Base-by-base conservation (phyloP, 2,888 invertebrate species). In the Lypha dubia region DNA sequence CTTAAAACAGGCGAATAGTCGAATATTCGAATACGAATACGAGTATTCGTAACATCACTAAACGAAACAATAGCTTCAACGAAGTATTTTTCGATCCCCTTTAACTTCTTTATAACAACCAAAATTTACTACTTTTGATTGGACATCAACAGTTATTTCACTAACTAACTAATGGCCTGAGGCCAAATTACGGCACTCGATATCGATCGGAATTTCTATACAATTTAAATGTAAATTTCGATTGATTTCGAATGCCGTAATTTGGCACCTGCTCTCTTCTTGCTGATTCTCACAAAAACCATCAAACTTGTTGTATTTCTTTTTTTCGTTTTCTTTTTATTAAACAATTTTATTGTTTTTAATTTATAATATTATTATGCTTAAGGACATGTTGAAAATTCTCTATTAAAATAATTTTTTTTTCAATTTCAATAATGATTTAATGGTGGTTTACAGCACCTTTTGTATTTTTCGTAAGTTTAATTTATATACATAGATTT, bases 331-430 rank as follows among this genome's bases (percentile, higher is more conserved):
- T 35, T 67, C 17, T 51, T 32, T 28, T 75, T 65, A 63, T 53
- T 65, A 15, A 53, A 75, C 44, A 75, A 56, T 75, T 75, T 63
- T 6, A 73, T 35, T 63, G 20, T 56, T 62, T 49, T 60, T 60
- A 13, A 28, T n/a, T 53, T 46, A 15, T 44, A 71, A 46, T 49
- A 32, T 41, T 71, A 2, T n/a, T 73, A 41, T 28, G 5, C 24
- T 63, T 44, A 53, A 38, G 32, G 28, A 44, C 32, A 62, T 38
- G 0, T 20, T 62, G 13, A 49, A 49, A 62, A 62, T 62, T 75
- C 28, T 75, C 41, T 63, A 65, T 65, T 75, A 46, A 75, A 75
- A 65, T 56, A 75, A 53, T 46, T 17, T 17, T 38, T 17, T 38
- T 51, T 62, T 32, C 0, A 46, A 46, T 46, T 56, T 65, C n/a